Evolutionary conservation across 1,140 invertebrate species (phyloP), one percentile per base, ranked within the genome.

Genomic region (Drosophila miranda): DNA sequence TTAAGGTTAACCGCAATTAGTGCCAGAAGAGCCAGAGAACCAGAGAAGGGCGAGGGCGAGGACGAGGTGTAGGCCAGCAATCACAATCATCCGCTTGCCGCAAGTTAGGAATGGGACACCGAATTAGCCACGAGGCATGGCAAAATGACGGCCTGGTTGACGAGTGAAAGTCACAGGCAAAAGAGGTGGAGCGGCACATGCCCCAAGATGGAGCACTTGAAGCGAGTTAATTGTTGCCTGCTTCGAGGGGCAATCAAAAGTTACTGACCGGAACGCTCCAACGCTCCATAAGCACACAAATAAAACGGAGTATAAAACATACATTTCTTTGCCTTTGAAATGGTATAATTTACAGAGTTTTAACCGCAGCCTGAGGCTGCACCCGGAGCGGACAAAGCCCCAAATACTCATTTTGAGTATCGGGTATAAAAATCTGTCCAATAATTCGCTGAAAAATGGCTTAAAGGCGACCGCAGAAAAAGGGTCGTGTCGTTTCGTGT

Each of bases 1-100:
- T 72, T 72, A 72, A 54, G 69, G 69, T 72, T 72, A 72, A 72
- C 69, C 69, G 50, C 69, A 72, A 72, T 72, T 72, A 72, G 67
- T 49, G 45, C 9, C 14, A 49, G 56, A 23, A 9, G 26, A 7
- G 16, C 28, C 16, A 14, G 19, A 19, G 19, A 19, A 2, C 1
- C 19, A 19, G 19, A 19, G 28, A 43, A 16, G 14, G 3, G n/a
- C n/a, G n/a, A n/a, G n/a, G n/a, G n/a, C n/a, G n/a, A n/a, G 21
- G 19, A 1, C 13, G 42, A 43, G 13, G 42, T 45, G 48, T 54
- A 51, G 9, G 43, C 66, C 59, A 70, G 70, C 54, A 70, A 71
- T 71, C 66, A 70, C 58, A 71, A 59, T 71, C 69, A 72, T 48
- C 26, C 34, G 46, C 23, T 51, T 34, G 48, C 63, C 63, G 41